Conservation (phyloP, 1,140 invertebrate species). For the Sycophaga agraensis region DNA sequence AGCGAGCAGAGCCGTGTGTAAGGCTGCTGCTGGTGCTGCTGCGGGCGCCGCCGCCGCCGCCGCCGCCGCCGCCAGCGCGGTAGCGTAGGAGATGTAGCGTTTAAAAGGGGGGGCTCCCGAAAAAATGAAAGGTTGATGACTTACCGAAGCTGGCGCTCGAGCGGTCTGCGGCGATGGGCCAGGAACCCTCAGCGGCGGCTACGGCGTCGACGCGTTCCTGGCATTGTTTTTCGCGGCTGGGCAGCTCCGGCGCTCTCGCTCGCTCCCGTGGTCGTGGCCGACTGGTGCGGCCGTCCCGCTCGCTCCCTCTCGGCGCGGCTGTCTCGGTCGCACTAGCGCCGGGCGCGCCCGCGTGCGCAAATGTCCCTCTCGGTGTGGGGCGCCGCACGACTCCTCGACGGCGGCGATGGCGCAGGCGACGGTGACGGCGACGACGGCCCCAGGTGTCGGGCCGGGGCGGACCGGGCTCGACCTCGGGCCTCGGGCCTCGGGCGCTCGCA, state of each 20-base stretch:
- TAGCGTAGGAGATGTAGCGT: too few species aligned
- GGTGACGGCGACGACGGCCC: background rate
- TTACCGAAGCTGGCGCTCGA: background rate
- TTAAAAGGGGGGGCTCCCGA: too few species aligned
- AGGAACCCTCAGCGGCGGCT: conserved; percentile 9
- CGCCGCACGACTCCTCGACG: background rate
- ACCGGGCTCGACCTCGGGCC: too few species aligned
- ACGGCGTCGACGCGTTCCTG: conserved; percentile 19
- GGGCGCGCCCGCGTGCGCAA: conserved; percentile 21
- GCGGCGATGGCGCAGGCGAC: background rate
- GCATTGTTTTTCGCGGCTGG: conserved; percentile 21
- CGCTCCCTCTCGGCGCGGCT: background rate
- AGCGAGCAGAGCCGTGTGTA: too few species aligned
- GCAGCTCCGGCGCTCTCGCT: background rate
- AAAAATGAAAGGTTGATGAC: too few species aligned
- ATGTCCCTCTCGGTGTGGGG: conserved; percentile 4
- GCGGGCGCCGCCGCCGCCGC: too few species aligned
- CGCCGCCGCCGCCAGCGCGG: too few species aligned
- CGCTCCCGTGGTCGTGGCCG: background rate
- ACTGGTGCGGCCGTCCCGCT: background rate
- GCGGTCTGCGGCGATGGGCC: conserved; percentile 1
- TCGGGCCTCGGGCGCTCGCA: too few species aligned
- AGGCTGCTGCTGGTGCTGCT: too few species aligned
- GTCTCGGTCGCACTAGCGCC: conserved; percentile 17
- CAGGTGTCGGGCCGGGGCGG: too few species aligned